Evolutionary conservation across 2,797 vertebrate species (phyloP).

Genomic region (Aulostomus chinensis): DNA sequence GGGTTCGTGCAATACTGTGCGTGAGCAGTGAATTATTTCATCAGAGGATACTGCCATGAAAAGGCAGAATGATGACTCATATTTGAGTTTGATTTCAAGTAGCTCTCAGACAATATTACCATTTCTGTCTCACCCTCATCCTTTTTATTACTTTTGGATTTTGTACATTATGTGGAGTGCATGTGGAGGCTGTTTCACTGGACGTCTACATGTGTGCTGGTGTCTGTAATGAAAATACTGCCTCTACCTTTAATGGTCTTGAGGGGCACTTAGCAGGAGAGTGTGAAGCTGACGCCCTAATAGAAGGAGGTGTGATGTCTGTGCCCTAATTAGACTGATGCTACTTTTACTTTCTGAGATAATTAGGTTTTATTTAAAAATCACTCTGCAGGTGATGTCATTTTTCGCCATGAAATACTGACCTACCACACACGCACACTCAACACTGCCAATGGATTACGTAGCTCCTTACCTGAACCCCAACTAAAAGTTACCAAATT

Average conservation of each 20-base stretch:
- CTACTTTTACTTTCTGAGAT: constrained; percentile 53
- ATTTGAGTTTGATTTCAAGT: constrained; percentile 12
- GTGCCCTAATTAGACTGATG: constrained; percentile 50
- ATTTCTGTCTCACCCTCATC: not conserved
- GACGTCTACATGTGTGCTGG: not conserved
- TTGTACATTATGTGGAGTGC: not conserved
- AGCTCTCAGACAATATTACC: not conserved
- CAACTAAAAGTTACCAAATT: no score
- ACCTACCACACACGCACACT: not conserved
- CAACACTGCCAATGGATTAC: not conserved
- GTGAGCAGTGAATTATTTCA: constrained; percentile 24
- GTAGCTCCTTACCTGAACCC: no score
- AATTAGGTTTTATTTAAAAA: constrained; percentile 59
- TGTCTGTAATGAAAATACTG: not conserved
- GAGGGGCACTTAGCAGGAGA: not conserved
- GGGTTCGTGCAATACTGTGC: not conserved
- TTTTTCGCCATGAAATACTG: constrained; percentile 16
- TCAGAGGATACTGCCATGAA: constrained; percentile 1
- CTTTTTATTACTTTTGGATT: constrained; percentile 29
- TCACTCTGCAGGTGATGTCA: constrained; percentile 29
- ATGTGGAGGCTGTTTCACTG: not conserved
- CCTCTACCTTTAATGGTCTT: not conserved
- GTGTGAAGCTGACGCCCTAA: constrained; percentile 10
- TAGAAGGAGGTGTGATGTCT: constrained; percentile 28
- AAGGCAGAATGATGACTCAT: constrained; percentile 18